Percentiles rank a stretch among this genome's conserved stretches.
phyloP scores from a whole-genome alignment of 2,888 invertebrate species.

The Nipponacmea schrenckii region DNA sequence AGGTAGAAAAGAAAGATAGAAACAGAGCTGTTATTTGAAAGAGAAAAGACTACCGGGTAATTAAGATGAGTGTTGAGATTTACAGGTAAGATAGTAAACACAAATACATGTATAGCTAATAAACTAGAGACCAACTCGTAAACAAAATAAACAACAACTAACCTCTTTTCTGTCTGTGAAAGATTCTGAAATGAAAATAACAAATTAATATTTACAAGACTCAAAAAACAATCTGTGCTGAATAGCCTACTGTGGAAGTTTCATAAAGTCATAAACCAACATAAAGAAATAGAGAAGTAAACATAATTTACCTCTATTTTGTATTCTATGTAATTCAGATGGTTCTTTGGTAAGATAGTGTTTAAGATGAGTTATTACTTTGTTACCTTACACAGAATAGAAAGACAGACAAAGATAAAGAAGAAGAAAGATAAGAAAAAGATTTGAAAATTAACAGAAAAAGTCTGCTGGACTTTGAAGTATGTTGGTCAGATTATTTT shows the following conservation, averaged over 20 bases:
- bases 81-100: no score
- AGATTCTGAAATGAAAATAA: neutral
- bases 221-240: no score
- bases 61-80: no score
- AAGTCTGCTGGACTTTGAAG: no score
- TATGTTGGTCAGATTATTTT: no score
- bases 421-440: neutral
- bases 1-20: neutral
- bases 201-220: neutral
- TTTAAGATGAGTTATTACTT: neutral
- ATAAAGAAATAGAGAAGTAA: no score
- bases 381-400: neutral
- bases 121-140: no score
- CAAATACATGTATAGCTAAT: no score
- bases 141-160: neutral
- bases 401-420: neutral
- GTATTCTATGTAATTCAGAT: neutral
- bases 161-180: slow-evolving; percentile 5
- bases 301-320: neutral
- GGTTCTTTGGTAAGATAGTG: neutral
- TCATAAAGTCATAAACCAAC: no score
- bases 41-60: neutral
- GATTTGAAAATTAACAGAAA: no score
- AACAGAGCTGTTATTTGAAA: neutral
- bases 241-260: no score